Base-by-base conservation (phyloP, 1,140 invertebrate species). In the Dolichoris vasculosae region DNA sequence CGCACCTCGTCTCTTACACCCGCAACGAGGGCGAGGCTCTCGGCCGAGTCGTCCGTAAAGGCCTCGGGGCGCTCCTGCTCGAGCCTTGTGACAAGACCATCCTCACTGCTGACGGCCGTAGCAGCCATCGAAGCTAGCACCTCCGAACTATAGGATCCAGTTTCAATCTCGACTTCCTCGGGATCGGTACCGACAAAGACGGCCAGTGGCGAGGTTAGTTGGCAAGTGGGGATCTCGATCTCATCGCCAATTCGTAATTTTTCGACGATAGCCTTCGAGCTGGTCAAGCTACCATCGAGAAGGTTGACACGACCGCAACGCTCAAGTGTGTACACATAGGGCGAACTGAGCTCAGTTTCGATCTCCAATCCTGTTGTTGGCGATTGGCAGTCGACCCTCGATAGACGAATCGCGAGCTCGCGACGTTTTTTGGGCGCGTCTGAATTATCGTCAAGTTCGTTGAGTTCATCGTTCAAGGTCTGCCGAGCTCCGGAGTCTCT, bases 1-100 rank as follows among this genome's bases (percentile, higher is more conserved):
- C 96, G 92, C 9, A 95, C 92, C 81, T 95, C 94, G 63, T 94
- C 92, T 15, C 90, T 89, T 11, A 88, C 88, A 38, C 91, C 91
- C 0, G 91, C 89, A 0, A 90, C 90, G 15, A 93, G 83, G 0
- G 92, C 89, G 43, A 93, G 83, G 55, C 93, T 93, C 71, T 93
- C 92, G 0, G 93, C 93, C 0, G 93, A 93, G 43, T 93, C 93
- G 59, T 93, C 93, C 11, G 92, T 93, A 46, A 93, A 93, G 15
- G 91, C 87, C 64, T 93, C 91, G 11, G 92, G 92, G 3, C 90
- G 83, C 20, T 92, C 91, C 0, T 91, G 86, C 63, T 91, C 91
- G 8, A 93, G 79, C 83, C 92, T 91, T 30, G 90, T 90, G 17
- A 86, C 88, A 46, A 88, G 78, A 0, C 88, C 88, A 20, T 91